Evolutionary conservation across 64 coral and sea anemone species (phyloP).

Genomic region (Montipora cactus): DNA sequence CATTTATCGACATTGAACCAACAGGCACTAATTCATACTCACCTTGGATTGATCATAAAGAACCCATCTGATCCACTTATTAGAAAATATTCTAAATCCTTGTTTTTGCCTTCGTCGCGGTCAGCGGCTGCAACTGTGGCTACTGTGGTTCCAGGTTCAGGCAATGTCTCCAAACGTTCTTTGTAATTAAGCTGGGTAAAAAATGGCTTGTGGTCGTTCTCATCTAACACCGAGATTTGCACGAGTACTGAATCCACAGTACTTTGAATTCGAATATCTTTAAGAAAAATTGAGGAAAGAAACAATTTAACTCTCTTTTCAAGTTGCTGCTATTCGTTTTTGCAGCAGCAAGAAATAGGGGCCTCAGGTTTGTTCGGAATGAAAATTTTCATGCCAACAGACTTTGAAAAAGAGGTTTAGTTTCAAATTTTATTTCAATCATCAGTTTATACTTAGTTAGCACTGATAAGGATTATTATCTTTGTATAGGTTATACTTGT

Average conservation of each 20-base stretch:
- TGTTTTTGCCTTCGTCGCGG: constrained; percentile 63
- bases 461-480: too few relatives aligned
- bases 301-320: background rate
- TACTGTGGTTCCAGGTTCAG: constrained; percentile 11
- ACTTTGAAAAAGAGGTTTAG: too few relatives aligned
- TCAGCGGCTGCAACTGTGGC: constrained; percentile 56
- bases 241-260: background rate
- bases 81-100: constrained; percentile 61
- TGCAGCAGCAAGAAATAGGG: too few relatives aligned
- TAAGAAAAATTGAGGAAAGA: background rate
- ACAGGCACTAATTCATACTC: background rate
- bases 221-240: constrained; percentile 43
- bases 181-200: constrained; percentile 40
- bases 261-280: background rate
- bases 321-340: too few relatives aligned
- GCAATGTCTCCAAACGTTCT: constrained; percentile 20
- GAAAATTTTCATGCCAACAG: too few relatives aligned
- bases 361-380: too few relatives aligned
- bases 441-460: too few relatives aligned
- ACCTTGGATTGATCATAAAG: constrained; percentile 66
- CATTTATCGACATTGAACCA: background rate
- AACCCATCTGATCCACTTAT: constrained; percentile 30
- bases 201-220: constrained; percentile 77
- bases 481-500: too few relatives aligned
- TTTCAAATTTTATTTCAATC: too few relatives aligned